These are phyloP conservation scores for Anodontia alba DNA, from an alignment of 2,888 invertebrate species.

Conservation along the genomic window DNA sequence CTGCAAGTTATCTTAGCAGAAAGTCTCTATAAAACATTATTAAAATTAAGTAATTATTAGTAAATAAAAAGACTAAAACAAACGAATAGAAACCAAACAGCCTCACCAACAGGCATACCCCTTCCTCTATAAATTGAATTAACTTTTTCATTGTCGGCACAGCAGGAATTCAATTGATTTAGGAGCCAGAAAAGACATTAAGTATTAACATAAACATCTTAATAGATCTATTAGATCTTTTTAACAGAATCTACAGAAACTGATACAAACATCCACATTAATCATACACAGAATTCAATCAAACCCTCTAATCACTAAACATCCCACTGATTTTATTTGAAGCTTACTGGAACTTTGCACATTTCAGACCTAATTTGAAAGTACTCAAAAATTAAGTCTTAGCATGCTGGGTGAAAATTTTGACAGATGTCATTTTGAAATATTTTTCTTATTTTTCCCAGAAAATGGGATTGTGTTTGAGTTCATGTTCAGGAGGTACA, in stretches of 20 bases:
- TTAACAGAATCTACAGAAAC: conserved; percentile 4
- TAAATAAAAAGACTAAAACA: background rate
- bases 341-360: background rate
- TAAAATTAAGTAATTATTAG: background rate
- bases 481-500: no score
- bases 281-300: conserved; percentile 4
- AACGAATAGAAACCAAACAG: background rate
- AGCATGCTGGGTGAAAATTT: no score
- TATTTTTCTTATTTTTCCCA: no score
- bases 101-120: background rate
- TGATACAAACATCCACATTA: background rate
- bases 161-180: conserved; percentile 11
- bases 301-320: background rate
- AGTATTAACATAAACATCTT: conserved; percentile 12
- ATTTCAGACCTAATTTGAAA: no score
- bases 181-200: conserved; percentile 16
- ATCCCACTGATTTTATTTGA: background rate
- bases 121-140: conserved; percentile 34
- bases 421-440: no score
- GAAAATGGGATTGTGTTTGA: no score
- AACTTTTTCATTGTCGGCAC: conserved; percentile 29
- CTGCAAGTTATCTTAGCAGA: no score
- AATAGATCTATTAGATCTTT: conserved; percentile 18
- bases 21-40: background rate
- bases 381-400: background rate